These are phyloP conservation scores for Charanyca ferruginea DNA, from an alignment of 2,888 invertebrate species.

Conservation along the genomic window DNA sequence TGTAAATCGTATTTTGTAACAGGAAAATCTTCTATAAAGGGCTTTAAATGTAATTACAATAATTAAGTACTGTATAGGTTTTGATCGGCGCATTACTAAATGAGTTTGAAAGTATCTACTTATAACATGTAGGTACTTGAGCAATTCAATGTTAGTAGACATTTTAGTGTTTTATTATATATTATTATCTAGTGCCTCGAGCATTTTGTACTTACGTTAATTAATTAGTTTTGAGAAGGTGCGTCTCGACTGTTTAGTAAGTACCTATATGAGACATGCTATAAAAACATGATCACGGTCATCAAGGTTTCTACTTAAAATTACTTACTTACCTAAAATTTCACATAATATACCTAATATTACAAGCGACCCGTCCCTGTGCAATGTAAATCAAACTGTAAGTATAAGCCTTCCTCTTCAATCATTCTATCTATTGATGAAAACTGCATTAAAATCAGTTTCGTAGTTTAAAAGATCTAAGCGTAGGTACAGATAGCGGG, in stretches of 20 bases:
- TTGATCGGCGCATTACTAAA: slow-evolving; percentile 21
- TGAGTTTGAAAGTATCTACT: slow-evolving; percentile 19
- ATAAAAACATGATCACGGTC: slow-evolving; percentile 1
- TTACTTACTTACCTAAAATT: neutral
- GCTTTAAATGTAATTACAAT: slow-evolving; percentile 34
- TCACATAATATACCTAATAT: too few species aligned
- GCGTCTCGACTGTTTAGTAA: slow-evolving; percentile 1
- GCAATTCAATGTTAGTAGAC: slow-evolving; percentile 2
- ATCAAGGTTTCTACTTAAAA: neutral
- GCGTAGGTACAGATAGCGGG: too few species aligned
- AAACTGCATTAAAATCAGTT: too few species aligned
- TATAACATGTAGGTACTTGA: slow-evolving; percentile 2
- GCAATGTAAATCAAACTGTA: too few species aligned
- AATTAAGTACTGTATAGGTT: slow-evolving; percentile 26
- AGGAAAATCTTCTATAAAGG: slow-evolving; percentile 43
- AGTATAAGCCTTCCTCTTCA: too few species aligned
- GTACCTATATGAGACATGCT: slow-evolving; percentile 8
- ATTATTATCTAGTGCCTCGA: slow-evolving; percentile 25
- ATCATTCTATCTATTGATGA: too few species aligned
- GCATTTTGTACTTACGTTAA: slow-evolving; percentile 28
- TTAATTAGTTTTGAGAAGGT: slow-evolving; percentile 46
- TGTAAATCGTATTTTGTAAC: slow-evolving; percentile 27
- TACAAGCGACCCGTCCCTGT: too few species aligned
- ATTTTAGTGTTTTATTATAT: slow-evolving; percentile 22
- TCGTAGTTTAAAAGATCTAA: too few species aligned